Conservation (phyloP, 2,888 invertebrate genomes). For the Chrysodeixis includens region DNA sequence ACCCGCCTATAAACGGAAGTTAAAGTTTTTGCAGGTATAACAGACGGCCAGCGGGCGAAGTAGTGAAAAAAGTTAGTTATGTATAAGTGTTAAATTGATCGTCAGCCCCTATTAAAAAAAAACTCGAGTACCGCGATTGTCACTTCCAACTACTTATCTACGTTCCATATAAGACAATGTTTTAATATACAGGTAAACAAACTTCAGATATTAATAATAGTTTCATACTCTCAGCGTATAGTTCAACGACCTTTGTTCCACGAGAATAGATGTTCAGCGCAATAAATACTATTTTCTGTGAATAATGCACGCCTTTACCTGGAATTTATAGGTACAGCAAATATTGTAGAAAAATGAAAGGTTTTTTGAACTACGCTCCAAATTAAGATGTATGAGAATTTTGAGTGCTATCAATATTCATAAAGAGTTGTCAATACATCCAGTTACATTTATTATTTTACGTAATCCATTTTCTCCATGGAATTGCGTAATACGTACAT, state of each 20-base stretch:
- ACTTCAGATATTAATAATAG: slow-evolving; percentile 13
- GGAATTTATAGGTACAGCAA: slow-evolving; percentile 14
- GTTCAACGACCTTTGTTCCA: slow-evolving; percentile 26
- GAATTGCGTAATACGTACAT: no score
- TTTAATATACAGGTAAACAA: slow-evolving; percentile 17
- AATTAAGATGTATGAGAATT: background rate
- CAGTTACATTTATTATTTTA: no score
- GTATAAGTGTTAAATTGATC: no score
- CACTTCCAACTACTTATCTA: no score
- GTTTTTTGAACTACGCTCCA: slow-evolving; percentile 20
- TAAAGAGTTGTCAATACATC: no score
- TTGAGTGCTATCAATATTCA: background rate
- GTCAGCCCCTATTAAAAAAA: no score
- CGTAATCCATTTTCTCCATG: no score
- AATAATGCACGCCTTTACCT: slow-evolving; percentile 30
- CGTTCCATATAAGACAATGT: background rate
- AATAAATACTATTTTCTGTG: slow-evolving; percentile 16
- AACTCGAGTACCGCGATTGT: no score
- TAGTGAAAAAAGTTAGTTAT: no score
- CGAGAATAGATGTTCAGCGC: slow-evolving; percentile 18
- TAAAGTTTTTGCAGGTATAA: no score
- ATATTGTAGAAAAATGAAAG: slow-evolving; percentile 25
- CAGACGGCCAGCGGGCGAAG: no score
- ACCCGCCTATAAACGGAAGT: no score
- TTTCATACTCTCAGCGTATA: slow-evolving; percentile 9